phyloP scores from a whole-genome alignment of 2,113 vertebrate species.

The Microtus montanus region DNA sequence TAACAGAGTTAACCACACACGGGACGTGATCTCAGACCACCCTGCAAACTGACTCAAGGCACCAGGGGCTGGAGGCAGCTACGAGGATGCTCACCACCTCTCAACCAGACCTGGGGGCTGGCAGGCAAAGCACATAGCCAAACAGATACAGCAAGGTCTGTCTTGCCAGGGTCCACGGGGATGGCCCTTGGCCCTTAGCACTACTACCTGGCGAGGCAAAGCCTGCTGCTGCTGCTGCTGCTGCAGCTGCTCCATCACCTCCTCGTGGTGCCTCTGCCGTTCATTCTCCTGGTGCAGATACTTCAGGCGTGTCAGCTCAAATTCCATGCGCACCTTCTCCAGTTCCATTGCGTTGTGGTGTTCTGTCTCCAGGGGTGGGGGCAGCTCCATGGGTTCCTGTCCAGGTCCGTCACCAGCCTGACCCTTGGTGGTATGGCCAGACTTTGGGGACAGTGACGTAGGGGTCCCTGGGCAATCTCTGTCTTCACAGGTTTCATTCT shows the following conservation, averaged over 20 bases:
- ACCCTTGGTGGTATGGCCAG: constrained; percentile 58
- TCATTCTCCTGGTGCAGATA: constrained; percentile 77
- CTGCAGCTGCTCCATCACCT: constrained; percentile 74
- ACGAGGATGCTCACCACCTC: not conserved
- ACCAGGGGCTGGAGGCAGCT: too few species aligned
- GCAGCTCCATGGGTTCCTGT: not conserved
- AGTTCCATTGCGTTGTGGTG: constrained; percentile 59
- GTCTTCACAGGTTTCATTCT: constrained; percentile 57
- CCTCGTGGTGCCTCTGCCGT: constrained; percentile 77
- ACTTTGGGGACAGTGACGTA: constrained; percentile 7
- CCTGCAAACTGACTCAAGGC: not conserved
- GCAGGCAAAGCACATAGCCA: not conserved
- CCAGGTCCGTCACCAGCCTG: constrained; percentile 65
- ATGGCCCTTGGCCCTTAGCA: not conserved
- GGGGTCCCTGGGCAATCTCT: not conserved
- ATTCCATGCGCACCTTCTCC: constrained; percentile 79
- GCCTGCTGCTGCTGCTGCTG: constrained; percentile 60
- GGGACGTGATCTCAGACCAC: not conserved
- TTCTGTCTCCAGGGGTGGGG: not conserved
- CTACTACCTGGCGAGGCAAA: constrained; percentile 27
- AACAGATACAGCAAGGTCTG: not conserved
- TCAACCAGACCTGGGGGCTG: not conserved
- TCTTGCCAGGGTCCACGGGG: not conserved
- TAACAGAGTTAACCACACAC: not conserved
- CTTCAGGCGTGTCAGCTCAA: constrained; percentile 74